Evolutionary conservation across 2,888 invertebrate genomes (phyloP), one percentile per base, ranked within the genome.

Genomic region (Diarsia brunnea): DNA sequence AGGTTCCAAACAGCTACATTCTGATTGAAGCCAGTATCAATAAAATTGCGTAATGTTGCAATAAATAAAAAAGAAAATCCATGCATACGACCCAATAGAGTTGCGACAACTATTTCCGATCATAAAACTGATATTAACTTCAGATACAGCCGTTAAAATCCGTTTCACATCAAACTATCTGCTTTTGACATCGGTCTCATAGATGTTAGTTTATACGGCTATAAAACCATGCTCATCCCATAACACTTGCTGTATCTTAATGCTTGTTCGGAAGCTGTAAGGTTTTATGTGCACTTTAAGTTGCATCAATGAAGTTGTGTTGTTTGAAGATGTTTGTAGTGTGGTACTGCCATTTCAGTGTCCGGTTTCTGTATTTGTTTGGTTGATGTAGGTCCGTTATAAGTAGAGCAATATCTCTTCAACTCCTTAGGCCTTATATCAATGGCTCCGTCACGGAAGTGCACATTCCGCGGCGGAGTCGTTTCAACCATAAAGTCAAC

Each of bases 201-300:
- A 90, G 89, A 87, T 89, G 90, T 88, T 89, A 91, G 88, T 94
- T 95, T 93, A 95, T 93, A 93, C 84, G 88, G 90, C 92, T 91
- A 94, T 95, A 95, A 95, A 95, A 92, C 91, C 91, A 92, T 92
- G 91, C 91, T 90, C 78, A 84, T 83, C 87, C 88, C 90, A 93
- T 93, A 94, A 93, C 92, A 93, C 90, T 90, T 88, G 87, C 89
- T 93, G 93, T 91, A 92, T 90, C 90, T 91, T 88, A 91, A 92
- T 90, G 89, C 85, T 86, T 88, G 89, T 89, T 89, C 89, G 90
- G 93, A 93, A 93, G 90, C 91, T 92, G 91, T 95, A 92, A 93
- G 89, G 88, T 92, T 91, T 92, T 91, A 92, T 92, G 90, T 87
- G 88, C 72, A 79, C 80, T 87, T 86, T 73, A 84, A 80, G 82